Percentiles rank a stretch among this genome's conserved stretches.
These are phyloP conservation scores for Platorchestia sp. DNA, from an alignment of 1,140 invertebrate genomes.

Conservation along the genomic window DNA sequence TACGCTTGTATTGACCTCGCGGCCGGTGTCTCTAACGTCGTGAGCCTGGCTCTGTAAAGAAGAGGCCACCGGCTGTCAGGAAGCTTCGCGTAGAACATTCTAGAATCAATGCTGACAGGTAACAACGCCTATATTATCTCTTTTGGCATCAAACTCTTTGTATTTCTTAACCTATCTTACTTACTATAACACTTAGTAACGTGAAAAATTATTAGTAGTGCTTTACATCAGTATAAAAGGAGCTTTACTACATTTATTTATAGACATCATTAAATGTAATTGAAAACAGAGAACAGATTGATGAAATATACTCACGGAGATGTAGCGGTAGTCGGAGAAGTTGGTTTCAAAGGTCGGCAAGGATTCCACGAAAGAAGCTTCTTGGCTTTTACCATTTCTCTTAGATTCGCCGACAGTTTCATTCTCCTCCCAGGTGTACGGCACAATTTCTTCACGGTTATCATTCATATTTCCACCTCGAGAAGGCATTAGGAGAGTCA, in stretches of 20 bases:
- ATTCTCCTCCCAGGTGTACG: not conserved
- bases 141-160: too few relatives aligned
- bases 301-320: slow-evolving; percentile 32
- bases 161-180: too few relatives aligned
- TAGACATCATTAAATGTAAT: too few relatives aligned
- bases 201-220: too few relatives aligned
- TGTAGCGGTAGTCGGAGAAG: not conserved
- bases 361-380: not conserved
- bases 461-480: not conserved
- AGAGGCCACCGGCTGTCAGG: not conserved
- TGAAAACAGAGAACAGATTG: too few relatives aligned
- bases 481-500: not conserved
- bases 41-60: not conserved
- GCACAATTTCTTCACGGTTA: slow-evolving; percentile 13
- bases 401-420: not conserved
- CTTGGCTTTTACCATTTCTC: not conserved
- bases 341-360: not conserved
- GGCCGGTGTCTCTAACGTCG: not conserved
- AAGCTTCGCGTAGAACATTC: not conserved
- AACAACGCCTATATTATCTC: not conserved
- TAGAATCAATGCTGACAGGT: not conserved
- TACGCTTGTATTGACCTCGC: not conserved
- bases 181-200: too few relatives aligned
- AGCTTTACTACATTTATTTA: too few relatives aligned
- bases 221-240: too few relatives aligned